These are phyloP conservation scores for Pangasius macronema DNA, from an alignment of 2,797 vertebrate genomes.

Conservation along the genomic window DNA sequence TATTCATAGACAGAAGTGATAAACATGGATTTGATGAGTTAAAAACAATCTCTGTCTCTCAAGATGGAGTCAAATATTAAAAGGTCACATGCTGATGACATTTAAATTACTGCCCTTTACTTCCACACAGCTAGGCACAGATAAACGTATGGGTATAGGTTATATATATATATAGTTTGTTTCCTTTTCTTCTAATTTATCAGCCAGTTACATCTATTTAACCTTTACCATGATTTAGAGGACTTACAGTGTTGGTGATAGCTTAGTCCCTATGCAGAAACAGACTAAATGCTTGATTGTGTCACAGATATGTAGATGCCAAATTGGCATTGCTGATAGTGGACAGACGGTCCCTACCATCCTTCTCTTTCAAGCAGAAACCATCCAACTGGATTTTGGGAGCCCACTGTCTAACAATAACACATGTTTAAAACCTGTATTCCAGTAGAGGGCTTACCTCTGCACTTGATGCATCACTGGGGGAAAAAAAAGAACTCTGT, in stretches of 20 bases:
- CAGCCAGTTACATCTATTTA: not conserved
- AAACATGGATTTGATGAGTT: conserved; percentile 8
- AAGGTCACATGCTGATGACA: conserved; percentile 5
- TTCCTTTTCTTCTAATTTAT: not conserved
- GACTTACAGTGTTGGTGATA: not conserved
- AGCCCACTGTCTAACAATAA: conserved; percentile 23
- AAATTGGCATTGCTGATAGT: conserved; percentile 39
- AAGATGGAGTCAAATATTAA: not conserved
- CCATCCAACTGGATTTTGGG: conserved; percentile 22
- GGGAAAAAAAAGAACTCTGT: not conserved
- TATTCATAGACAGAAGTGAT: not conserved
- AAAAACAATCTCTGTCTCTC: not conserved
- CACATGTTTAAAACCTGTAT: conserved; percentile 14
- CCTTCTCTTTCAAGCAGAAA: conserved; percentile 31
- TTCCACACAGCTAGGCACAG: not conserved
- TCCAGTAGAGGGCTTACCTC: conserved; percentile 8
- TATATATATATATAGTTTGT: not conserved
- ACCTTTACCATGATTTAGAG: not conserved
- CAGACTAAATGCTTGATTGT: conserved; percentile 28
- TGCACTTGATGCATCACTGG: not conserved
- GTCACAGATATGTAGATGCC: conserved; percentile 17
- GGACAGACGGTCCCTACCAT: conserved; percentile 38
- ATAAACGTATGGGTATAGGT: not conserved
- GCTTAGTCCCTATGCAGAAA: not conserved
- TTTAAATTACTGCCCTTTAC: conserved; percentile 9